Evolutionary conservation across 2,888 invertebrate genomes (phyloP).

Genomic region (Sicus ferrugineus): DNA sequence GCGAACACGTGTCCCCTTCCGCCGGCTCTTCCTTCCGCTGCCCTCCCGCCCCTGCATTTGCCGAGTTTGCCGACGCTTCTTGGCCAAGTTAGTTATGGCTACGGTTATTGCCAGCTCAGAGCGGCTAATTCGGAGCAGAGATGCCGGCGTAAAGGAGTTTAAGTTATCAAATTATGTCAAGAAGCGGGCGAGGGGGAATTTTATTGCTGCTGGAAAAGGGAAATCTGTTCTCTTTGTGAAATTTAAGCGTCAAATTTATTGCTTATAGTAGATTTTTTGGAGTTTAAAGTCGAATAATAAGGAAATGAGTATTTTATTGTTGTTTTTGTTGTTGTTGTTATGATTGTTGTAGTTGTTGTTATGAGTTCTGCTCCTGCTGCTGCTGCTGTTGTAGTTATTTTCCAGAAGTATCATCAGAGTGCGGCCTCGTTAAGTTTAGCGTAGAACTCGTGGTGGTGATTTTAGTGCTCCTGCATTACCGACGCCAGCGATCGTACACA

Average conservation of each 20-base stretch:
- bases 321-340: too few relatives aligned
- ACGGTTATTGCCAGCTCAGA: not conserved
- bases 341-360: too few relatives aligned
- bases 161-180: not conserved
- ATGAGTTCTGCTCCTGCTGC: too few relatives aligned
- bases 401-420: too few relatives aligned
- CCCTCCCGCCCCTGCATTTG: not conserved
- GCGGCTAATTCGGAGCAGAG: not conserved
- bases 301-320: not conserved
- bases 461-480: too few relatives aligned
- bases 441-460: too few relatives aligned
- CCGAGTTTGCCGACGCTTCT: not conserved
- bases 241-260: too few relatives aligned
- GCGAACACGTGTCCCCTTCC: conserved; percentile 12
- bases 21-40: not conserved
- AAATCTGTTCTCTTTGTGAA: too few relatives aligned
- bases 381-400: too few relatives aligned
- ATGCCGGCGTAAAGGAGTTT: not conserved
- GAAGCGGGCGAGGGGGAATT: not conserved
- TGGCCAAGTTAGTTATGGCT: conserved; percentile 6
- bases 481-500: too few relatives aligned
- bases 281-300: not conserved
- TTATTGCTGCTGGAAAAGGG: not conserved
- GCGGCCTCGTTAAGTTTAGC: too few relatives aligned
- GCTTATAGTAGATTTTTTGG: too few relatives aligned